Base-by-base conservation (phyloP, 1,140 invertebrate species). In the Diploscapter pachys region DNA sequence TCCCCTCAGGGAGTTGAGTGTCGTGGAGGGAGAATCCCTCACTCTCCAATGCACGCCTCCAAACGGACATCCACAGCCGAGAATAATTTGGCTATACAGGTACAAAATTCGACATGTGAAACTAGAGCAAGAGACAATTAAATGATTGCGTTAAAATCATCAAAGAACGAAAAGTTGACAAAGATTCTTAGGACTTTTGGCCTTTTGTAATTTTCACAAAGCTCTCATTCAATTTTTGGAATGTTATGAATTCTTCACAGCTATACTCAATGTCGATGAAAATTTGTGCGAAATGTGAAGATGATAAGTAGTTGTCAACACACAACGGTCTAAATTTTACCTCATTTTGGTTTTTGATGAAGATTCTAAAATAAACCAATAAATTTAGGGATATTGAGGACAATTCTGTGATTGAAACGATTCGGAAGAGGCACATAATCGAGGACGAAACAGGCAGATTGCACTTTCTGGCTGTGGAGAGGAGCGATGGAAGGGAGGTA, bases 1-100 rank as follows among this genome's bases (percentile, higher is more conserved):
- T 4, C 67, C 54, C 4, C 59, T 77, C 55, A 49, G 71, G 63
- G 4, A 56, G 5, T 6, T 80, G 5, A 50, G 4, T 9, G 93
- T 92, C 0, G 89, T 91, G 11, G 94, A 96, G 87, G 94, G 94
- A 8, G 89, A 92, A 53, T 93, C 93, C 0, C 92, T 91, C 86
- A 92, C 92, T 81, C 85, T 97, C 53, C 90, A 90, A 2, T 97
- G 94, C 83, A 90, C 92, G 82, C 93, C 94, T 3, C 94, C 94
- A 0, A 59, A 94, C 83, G 94, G 94, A 81, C 95, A 93, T 90
- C 94, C 94, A 3, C 94, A 93, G 85, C 94, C 94, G 0, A 92
- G 90, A 66, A 93, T 97, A 0, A 93, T 95, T 85, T 97, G 94
- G 94, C 89, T 96, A 80, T 76, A 72, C 49, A 63, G 75, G 51